These are phyloP conservation scores for Andinoacara biseriatus DNA, from an alignment of 2,113 vertebrate genomes.

Conservation along the genomic window DNA sequence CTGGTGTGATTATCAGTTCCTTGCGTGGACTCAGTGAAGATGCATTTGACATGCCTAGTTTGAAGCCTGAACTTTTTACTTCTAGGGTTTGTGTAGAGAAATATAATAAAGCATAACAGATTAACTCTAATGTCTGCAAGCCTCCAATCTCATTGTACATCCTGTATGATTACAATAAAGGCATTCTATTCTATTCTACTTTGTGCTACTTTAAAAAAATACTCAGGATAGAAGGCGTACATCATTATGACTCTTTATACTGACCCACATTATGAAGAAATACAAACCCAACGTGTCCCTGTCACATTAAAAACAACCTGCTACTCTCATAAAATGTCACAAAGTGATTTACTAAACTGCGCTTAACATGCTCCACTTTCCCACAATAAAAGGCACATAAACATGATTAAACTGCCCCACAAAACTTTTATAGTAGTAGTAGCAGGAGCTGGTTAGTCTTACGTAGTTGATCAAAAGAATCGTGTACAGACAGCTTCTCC, in stretches of 20 bases:
- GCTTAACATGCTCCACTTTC: neutral
- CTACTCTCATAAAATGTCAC: neutral
- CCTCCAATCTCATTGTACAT: no score
- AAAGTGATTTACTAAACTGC: neutral
- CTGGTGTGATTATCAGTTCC: neutral
- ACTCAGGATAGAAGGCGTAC: neutral
- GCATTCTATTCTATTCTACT: no score
- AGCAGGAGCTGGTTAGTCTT: neutral
- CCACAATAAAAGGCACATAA: neutral
- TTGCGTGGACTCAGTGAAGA: neutral
- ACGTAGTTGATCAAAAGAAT: neutral
- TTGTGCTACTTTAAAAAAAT: no score
- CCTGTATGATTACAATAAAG: no score
- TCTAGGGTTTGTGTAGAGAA: no score
- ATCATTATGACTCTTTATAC: neutral
- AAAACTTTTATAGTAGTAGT: neutral
- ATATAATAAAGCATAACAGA: no score
- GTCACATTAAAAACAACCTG: neutral
- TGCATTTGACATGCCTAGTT: neutral
- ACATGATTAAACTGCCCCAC: neutral
- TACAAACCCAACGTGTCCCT: neutral
- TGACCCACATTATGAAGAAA: slow-evolving; percentile 4
- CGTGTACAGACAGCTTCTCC: neutral
- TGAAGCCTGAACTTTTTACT: no score
- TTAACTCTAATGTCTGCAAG: no score